Conservation (phyloP, 2,888 invertebrate genomes). For the Galerucella pusilla region DNA sequence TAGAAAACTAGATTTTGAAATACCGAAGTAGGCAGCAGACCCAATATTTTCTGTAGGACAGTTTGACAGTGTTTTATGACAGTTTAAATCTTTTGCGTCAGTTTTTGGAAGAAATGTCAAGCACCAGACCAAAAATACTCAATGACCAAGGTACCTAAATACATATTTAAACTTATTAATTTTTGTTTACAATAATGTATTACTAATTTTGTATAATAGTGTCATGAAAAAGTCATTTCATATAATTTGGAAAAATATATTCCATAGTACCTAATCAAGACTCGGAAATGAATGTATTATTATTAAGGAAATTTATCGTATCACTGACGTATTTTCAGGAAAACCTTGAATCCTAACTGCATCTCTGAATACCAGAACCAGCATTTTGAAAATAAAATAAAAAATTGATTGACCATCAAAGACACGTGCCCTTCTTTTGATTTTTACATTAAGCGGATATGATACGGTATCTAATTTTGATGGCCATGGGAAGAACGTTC, state of each 20-base stretch:
- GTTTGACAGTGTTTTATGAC: no score
- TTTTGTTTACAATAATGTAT: no score
- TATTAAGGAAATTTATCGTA: not conserved
- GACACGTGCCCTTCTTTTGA: slow-evolving; percentile 6
- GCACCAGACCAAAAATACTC: no score
- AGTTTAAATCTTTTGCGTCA: no score
- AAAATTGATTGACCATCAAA: not conserved
- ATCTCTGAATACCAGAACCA: not conserved
- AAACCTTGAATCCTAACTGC: not conserved
- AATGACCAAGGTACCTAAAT: no score
- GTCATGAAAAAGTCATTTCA: no score
- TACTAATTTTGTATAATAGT: no score
- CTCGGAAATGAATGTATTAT: not conserved
- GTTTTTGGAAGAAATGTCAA: no score
- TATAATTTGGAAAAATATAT: not conserved
- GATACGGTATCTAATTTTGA: slow-evolving; percentile 5
- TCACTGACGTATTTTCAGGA: not conserved
- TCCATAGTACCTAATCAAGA: not conserved
- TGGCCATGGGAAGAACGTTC: slow-evolving; percentile 4
- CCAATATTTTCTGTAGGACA: no score
- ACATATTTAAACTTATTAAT: no score
- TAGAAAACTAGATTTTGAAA: no score
- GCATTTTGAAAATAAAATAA: not conserved
- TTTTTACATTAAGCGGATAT: slow-evolving; percentile 7
- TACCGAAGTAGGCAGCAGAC: no score